A percentile compares a stretch with the other conserved stretches of the same genome.
Evolutionary conservation across 2,113 vertebrate species (phyloP).

Genomic region (Myocastor coypus): DNA sequence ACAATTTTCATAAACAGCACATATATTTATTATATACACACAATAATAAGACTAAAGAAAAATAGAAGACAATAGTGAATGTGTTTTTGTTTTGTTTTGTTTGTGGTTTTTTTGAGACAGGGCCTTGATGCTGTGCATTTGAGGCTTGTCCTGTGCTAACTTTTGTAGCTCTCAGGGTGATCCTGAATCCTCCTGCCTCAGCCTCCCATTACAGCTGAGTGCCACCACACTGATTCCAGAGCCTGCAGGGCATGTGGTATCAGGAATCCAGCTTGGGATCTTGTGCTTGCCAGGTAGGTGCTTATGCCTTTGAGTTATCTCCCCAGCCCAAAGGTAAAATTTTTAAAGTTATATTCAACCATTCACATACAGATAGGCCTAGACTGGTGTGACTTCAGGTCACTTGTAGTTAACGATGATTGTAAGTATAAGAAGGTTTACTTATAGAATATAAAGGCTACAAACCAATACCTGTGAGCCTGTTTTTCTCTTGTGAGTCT

Average conservation of each 20-base stretch:
- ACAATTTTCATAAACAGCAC: background rate
- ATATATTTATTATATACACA: background rate
- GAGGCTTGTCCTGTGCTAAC: no score
- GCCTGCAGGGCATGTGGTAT: no score
- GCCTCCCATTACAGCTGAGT: no score
- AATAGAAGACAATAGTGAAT: background rate
- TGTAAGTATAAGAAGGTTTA: background rate
- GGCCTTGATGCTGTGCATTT: no score
- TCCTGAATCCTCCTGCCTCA: no score
- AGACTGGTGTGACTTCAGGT: background rate
- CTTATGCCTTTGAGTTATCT: no score
- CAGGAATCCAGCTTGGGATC: no score
- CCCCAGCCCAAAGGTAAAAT: background rate
- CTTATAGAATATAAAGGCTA: background rate
- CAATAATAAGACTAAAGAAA: conserved; percentile 52
- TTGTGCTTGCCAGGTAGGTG: no score
- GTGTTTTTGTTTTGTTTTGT: no score
- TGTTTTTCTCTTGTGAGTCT: conserved; percentile 13
- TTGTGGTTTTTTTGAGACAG: no score
- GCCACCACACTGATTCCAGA: no score
- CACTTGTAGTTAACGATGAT: conserved; percentile 7
- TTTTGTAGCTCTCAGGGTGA: no score
- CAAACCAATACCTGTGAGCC: background rate
- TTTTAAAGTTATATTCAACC: conserved; percentile 27
- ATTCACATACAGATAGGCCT: background rate